Evolutionary conservation across 1,140 invertebrate species (phyloP), one percentile per base, ranked within the genome.

Genomic region (Drosophila orena): DNA sequence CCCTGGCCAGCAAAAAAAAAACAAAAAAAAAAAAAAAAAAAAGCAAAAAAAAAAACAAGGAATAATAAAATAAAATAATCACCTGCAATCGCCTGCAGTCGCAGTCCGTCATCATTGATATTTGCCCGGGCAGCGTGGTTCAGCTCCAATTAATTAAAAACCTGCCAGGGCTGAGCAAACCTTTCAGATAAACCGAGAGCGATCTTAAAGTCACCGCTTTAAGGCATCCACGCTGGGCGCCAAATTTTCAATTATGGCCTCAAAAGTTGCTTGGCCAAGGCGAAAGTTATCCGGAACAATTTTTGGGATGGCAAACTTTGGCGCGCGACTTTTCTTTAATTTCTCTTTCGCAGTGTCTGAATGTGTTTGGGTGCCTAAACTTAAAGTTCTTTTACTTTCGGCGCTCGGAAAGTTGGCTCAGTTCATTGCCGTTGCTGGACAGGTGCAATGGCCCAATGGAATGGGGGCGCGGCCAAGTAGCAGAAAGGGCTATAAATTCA

Each of bases 401-500:
- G 30, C 27, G 30, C 10, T 22, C 14, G 44, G 24, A 37, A 64
- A 68, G 49, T 55, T 49, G 42, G 8, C 22, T 15, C 64, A 34
- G 58, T 34, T 46, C 46, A 27, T 60, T 64, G 15, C 17, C 34
- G 53, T 50, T 50, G 27, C 8, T 17, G 27, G 42, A 20, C 42
- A 38, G 47, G 47, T 50, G 47, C 47, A 50, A 50, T 50, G 47
- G 47, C 47, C 47, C 24, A 10, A 30, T 30, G 8, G 14, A 14
- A 22, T 2, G 11, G 11, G 24, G 8, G 27, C n/a, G n/a, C n/a
- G 0, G 37, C 17, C 66, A 70, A 55, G 43, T 40, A 47, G 35
- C 50, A 40, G 34, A 62, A 64, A 55, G 47, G 52, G 70, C 73
- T 75, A 91, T 91, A 90, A 91, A 85, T 92, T 89, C 86, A 91